Conservation (phyloP, 1,140 invertebrate species). For the Steinernema feltiae region DNA sequence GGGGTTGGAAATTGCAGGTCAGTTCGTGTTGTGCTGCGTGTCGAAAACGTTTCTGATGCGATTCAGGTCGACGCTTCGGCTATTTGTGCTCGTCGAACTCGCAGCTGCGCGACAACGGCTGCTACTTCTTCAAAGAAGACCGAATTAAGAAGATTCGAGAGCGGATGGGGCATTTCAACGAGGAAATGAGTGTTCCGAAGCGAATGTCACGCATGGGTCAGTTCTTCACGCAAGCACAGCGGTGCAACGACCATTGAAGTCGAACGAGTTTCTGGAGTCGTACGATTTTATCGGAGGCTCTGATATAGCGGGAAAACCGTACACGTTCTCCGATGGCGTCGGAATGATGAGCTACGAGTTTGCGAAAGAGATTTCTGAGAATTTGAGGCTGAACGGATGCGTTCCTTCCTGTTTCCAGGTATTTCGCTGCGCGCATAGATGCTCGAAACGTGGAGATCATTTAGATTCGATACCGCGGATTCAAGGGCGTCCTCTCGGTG, state of each 20-base stretch:
- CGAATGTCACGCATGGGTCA: constrained; percentile 54
- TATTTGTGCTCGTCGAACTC: constrained; percentile 55
- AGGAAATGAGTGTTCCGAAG: constrained; percentile 45
- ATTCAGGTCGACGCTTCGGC: constrained; percentile 19
- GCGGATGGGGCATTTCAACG: constrained; percentile 42
- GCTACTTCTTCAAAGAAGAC: constrained; percentile 47
- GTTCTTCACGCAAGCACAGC: constrained; percentile 47
- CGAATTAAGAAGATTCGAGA: neutral
- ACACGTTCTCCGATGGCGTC: constrained; percentile 40
- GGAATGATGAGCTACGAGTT: constrained; percentile 29
- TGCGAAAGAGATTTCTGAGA: constrained; percentile 12
- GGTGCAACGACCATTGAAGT: neutral
- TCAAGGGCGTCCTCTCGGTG: constrained; percentile 36
- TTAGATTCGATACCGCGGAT: constrained; percentile 39
- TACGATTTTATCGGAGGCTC: constrained; percentile 27
- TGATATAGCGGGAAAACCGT: constrained; percentile 2
- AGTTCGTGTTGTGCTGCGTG: neutral
- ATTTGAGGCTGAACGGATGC: constrained; percentile 20
- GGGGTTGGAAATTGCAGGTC: neutral
- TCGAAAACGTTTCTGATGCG: neutral
- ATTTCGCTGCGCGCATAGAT: neutral
- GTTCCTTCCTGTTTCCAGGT: constrained; percentile 34
- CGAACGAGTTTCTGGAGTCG: neutral
- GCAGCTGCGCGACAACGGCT: constrained; percentile 53
- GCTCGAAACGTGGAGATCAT: neutral